Base-by-base conservation (phyloP, 2,888 invertebrate genomes). In the Parnassius orleans region DNA sequence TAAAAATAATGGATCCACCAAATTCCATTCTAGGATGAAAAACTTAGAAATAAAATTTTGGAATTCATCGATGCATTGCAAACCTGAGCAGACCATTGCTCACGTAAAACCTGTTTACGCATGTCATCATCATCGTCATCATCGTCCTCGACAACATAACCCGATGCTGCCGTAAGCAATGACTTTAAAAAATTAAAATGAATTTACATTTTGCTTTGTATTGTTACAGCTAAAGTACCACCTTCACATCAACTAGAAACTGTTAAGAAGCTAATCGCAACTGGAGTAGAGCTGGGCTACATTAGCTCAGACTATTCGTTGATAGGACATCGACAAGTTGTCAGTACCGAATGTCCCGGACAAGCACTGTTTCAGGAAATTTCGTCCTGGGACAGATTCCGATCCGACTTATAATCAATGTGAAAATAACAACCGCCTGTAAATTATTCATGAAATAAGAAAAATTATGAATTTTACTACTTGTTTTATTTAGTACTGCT, bases 311-410 rank as follows among this genome's bases (percentile, higher is more conserved):
- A 92, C 65, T 94, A 93, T 70, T 84, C 84, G 55, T 76, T 94
- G 54, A 75, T 93, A 53, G 94, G 94, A 0, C 94, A 94, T 74
- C 78, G 69, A 5, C 67, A 72, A 67, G 64, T 79, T 80, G 14
- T 78, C 90, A 53, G 62, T 9, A 94, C 94, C 0, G 93, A 92
- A 65, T 94, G 94, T 72, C 94, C 94, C 0, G 94, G 94, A 1
- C 87, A 90, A 41, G 77, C 86, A 2, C 79, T 94, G 2, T 94
- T 90, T 71, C 72, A 87, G 7, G 93, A 93, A 73, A 93, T 94
- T 43, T 77, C 85, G 41, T 86, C 80, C 0, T 94, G 94, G 94
- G 84, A 89, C 2, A 75, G 60, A 19, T 71, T 69, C 52, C 43
- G 65, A 33, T 44, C 57, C 10, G 47, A 59, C 19, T 3, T 63